phyloP scores from a whole-genome alignment of 2,797 vertebrate species.

The Neosilurus hyrtlii region DNA sequence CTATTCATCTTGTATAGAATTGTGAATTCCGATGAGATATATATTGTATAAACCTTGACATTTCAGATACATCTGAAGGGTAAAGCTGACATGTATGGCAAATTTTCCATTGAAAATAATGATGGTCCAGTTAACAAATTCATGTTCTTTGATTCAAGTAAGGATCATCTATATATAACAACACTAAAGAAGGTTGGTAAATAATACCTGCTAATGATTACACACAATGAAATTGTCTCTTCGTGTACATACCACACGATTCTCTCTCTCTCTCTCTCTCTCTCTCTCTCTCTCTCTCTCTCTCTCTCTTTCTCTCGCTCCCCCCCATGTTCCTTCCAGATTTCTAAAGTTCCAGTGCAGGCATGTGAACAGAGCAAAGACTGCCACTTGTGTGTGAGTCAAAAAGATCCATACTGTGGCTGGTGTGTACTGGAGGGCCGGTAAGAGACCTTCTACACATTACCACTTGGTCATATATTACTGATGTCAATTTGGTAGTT shows the following conservation, averaged over 20 bases:
- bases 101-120: slow-evolving; percentile 65
- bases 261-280: too few species aligned
- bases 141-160: slow-evolving; percentile 78
- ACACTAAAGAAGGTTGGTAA: slow-evolving; percentile 82
- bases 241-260: too few species aligned
- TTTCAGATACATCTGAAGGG: slow-evolving; percentile 79
- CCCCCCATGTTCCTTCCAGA: slow-evolving; percentile 64
- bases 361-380: slow-evolving; percentile 75
- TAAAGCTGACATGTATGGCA: slow-evolving; percentile 71
- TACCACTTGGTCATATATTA: background rate
- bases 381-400: slow-evolving; percentile 78
- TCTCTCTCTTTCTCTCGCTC: too few species aligned
- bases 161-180: slow-evolving; percentile 83
- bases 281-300: too few species aligned
- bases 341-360: slow-evolving; percentile 84
- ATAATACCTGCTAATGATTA: slow-evolving; percentile 12
- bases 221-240: background rate
- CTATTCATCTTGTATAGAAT: too few species aligned
- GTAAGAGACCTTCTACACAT: slow-evolving; percentile 59
- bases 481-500: background rate
- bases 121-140: slow-evolving; percentile 81
- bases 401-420: slow-evolving; percentile 91
- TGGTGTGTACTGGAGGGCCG: slow-evolving; percentile 91
- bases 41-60: slow-evolving; percentile 37
- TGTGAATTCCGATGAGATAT: background rate